These are phyloP conservation scores for Nebria ingens DNA, from an alignment of 1,140 invertebrate species.

Conservation along the genomic window DNA sequence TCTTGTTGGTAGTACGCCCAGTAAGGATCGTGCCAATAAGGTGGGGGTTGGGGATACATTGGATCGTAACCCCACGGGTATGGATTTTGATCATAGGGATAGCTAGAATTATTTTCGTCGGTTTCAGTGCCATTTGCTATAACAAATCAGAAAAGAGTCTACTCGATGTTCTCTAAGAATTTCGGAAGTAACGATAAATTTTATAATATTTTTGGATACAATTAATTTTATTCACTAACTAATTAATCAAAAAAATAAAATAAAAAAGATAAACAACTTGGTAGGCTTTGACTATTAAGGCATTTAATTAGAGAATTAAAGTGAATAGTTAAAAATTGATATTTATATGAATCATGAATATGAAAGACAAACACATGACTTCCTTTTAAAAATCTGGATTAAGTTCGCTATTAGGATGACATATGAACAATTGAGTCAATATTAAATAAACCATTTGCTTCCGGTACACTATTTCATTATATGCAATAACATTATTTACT, in stretches of 20 bases:
- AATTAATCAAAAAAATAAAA: too few species aligned
- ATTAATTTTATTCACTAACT: too few species aligned
- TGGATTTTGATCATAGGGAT: slow-evolving; percentile 16
- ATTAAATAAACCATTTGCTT: too few species aligned
- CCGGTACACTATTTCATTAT: too few species aligned
- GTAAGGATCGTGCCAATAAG: slow-evolving; percentile 23
- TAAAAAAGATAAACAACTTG: too few species aligned
- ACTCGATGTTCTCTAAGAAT: not conserved
- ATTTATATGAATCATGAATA: not conserved
- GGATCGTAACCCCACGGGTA: slow-evolving; percentile 24
- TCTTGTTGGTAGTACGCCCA: not conserved
- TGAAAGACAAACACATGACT: too few species aligned
- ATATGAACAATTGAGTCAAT: too few species aligned
- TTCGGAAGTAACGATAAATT: too few species aligned
- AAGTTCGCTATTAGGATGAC: too few species aligned
- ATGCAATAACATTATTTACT: too few species aligned
- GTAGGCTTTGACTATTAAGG: not conserved
- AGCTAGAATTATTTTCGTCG: slow-evolving; percentile 23
- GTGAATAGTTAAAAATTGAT: not conserved
- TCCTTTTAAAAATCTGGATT: too few species aligned
- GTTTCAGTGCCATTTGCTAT: slow-evolving; percentile 24
- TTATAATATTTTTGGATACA: too few species aligned
- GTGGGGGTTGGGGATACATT: slow-evolving; percentile 29
- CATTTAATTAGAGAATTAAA: not conserved
- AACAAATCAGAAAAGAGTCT: slow-evolving; percentile 22